phyloP scores from a whole-genome alignment of 2,888 invertebrate genomes.

The Hetaerina titia region DNA sequence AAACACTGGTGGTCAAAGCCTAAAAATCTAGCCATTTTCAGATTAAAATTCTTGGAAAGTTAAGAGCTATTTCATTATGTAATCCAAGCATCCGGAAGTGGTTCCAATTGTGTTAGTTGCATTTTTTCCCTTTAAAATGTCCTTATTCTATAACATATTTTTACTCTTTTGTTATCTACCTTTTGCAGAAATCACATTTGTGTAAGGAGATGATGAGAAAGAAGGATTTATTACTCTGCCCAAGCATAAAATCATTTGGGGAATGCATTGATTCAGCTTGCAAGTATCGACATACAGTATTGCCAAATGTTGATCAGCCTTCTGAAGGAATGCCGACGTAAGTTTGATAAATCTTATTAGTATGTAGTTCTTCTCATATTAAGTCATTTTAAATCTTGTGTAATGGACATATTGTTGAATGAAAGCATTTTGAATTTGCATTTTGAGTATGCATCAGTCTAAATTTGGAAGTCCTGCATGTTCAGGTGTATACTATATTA shows the following conservation, averaged over 20 bases:
- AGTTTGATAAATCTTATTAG: slow-evolving; percentile 66
- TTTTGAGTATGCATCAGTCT: too few species aligned
- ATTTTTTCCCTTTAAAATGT: background rate
- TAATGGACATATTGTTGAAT: too few species aligned
- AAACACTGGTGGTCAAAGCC: too few species aligned
- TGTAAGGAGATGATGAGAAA: slow-evolving; percentile 33
- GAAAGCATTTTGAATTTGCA: too few species aligned
- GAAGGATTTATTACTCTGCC: slow-evolving; percentile 43
- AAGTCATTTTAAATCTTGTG: too few species aligned
- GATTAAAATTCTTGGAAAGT: too few species aligned
- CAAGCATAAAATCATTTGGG: slow-evolving; percentile 83
- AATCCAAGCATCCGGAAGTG: too few species aligned
- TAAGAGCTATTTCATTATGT: too few species aligned
- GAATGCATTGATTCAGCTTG: slow-evolving; percentile 82
- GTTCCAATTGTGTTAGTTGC: background rate
- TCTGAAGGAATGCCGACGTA: slow-evolving; percentile 76
- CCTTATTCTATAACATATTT: background rate
- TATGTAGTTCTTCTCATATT: too few species aligned
- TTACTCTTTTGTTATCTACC: background rate
- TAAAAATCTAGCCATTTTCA: too few species aligned
- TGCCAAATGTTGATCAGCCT: slow-evolving; percentile 79
- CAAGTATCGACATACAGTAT: slow-evolving; percentile 82
- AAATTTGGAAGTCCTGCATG: too few species aligned
- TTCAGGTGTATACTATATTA: too few species aligned
- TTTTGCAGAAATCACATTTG: slow-evolving; percentile 1